phyloP scores from a whole-genome alignment of 2,888 invertebrate genomes.

The Xestia c-nigrum region DNA sequence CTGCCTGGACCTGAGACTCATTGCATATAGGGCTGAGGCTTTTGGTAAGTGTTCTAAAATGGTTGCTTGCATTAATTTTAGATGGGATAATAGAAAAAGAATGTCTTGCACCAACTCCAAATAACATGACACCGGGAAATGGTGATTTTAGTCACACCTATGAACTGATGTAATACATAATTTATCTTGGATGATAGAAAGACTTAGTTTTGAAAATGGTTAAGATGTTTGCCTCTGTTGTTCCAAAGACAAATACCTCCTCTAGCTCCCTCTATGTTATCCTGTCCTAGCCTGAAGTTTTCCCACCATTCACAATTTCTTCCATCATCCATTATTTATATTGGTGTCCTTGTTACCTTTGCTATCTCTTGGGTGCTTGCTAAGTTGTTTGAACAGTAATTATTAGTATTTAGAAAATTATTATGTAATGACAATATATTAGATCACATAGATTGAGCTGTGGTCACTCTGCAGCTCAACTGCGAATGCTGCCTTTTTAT shows the following conservation, averaged over 20 bases:
- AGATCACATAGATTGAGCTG: background rate
- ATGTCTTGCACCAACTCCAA: background rate
- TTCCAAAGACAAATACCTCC: background rate
- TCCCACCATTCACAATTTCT: background rate
- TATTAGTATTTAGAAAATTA: background rate
- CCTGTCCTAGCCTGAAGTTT: background rate
- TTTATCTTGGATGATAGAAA: too few species aligned
- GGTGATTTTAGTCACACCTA: too few species aligned
- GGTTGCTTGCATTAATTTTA: background rate
- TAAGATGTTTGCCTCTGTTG: background rate
- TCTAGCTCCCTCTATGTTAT: background rate
- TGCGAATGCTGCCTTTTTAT: background rate
- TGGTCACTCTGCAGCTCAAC: too few species aligned
- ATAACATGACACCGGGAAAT: background rate
- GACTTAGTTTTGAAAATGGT: too few species aligned
- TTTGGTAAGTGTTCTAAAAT: constrained; percentile 73
- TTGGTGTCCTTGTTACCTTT: background rate
- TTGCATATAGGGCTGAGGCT: constrained; percentile 94
- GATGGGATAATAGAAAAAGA: background rate
- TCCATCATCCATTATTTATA: background rate
- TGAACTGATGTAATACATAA: too few species aligned
- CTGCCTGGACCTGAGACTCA: constrained; percentile 96
- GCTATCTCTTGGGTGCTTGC: background rate
- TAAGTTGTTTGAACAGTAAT: background rate
- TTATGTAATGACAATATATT: background rate